These are phyloP conservation scores for Stegodyphus mimosarum DNA, from an alignment of 1,140 invertebrate species.

Conservation along the genomic window DNA sequence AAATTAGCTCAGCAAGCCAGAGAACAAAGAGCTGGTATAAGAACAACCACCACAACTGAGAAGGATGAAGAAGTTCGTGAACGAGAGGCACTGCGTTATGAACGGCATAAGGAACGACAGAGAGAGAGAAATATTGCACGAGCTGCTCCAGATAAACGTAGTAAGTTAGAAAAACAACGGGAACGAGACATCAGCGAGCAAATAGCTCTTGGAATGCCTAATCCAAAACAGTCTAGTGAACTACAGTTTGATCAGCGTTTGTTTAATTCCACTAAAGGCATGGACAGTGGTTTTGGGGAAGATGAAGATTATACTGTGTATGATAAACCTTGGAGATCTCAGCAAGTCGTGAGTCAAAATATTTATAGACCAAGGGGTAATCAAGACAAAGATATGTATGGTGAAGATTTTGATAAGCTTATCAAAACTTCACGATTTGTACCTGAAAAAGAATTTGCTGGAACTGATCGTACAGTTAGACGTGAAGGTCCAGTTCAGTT, in stretches of 20 bases:
- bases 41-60: conserved; percentile 67
- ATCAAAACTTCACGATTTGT: conserved; percentile 88
- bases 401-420: conserved; percentile 86
- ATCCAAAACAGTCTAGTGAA: conserved; percentile 79
- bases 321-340: conserved; percentile 81
- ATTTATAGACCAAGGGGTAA: conserved; percentile 93
- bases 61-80: conserved; percentile 80
- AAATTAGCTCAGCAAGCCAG: conserved; percentile 94
- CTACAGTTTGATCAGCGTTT: conserved; percentile 95
- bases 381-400: conserved; percentile 89
- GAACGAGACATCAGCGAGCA: conserved; percentile 99
- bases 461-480: conserved; percentile 78
- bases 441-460: conserved; percentile 95
- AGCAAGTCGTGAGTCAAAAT: conserved; percentile 83
- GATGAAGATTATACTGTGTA: conserved; percentile 99
- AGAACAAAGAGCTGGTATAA: conserved; percentile 91
- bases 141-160: conserved; percentile 93
- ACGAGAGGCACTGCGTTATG: conserved; percentile 87
- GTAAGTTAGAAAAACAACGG: conserved; percentile 87
- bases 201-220: conserved; percentile 95
- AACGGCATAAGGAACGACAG: conserved; percentile 91
- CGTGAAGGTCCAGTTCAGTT: conserved; percentile 97
- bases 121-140: conserved; percentile 92
- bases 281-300: conserved; percentile 96
- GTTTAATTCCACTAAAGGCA: conserved; percentile 94